phyloP scores from a whole-genome alignment of 2,797 vertebrate genomes.

The Cuculus canorus region DNA sequence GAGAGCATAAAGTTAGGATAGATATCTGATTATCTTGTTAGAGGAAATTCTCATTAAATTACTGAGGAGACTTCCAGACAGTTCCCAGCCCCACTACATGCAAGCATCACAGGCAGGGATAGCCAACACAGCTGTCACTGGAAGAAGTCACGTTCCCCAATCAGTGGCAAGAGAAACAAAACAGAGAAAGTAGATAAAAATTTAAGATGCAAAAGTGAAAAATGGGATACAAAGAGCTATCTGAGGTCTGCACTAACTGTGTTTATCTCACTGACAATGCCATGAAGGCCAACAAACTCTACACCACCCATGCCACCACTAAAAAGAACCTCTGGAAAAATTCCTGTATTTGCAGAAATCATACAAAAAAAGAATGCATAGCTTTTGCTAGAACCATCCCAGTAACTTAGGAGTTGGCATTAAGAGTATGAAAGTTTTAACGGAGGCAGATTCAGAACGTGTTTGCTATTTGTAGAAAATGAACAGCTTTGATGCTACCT shows the following conservation, averaged over 20 bases:
- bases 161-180: not conserved
- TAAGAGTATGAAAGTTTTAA: not conserved
- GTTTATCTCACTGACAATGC: not conserved
- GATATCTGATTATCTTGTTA: not conserved
- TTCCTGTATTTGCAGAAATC: not conserved
- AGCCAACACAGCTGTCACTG: not conserved
- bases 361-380: not conserved
- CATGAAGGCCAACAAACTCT: not conserved
- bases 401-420: not conserved
- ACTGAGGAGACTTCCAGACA: not conserved
- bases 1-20: not conserved
- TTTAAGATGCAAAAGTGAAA: not conserved
- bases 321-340: not conserved
- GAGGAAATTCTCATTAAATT: not conserved
- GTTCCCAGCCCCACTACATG: not conserved
- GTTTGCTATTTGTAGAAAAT: not conserved
- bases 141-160: not conserved
- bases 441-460: not conserved
- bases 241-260: not conserved
- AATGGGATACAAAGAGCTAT: not conserved
- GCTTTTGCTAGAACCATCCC: not conserved
- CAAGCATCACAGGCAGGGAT: not conserved
- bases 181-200: not conserved
- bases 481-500: not conserved
- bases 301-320: not conserved